Percentiles rank a stretch among this genome's conserved stretches.
Evolutionary conservation across 1,140 invertebrate species (phyloP).

Genomic region (Drosophila neocordata): DNA sequence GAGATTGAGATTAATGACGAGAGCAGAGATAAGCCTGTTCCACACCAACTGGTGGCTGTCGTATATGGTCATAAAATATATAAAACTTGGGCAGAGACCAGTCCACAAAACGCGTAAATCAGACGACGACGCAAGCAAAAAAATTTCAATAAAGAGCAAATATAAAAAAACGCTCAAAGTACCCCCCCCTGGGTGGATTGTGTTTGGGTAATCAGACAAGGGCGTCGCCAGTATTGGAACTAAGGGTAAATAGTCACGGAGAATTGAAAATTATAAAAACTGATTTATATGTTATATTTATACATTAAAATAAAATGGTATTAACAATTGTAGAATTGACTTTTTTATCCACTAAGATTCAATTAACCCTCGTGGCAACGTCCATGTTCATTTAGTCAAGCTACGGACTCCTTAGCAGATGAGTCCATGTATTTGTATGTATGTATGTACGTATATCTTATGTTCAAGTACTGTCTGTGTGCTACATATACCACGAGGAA

Average conservation of each 20-base stretch:
- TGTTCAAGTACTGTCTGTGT: background rate
- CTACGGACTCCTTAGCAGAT: background rate
- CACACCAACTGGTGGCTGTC: slow-evolving; percentile 6
- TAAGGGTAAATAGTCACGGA: background rate
- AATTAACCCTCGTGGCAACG: background rate
- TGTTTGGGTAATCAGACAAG: slow-evolving; percentile 1
- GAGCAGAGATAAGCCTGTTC: slow-evolving; percentile 13
- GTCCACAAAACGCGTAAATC: too few relatives aligned
- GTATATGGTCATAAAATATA: background rate
- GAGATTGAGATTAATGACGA: slow-evolving; percentile 8
- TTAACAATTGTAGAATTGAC: too few relatives aligned
- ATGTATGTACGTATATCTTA: background rate
- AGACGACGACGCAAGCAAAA: slow-evolving; percentile 9
- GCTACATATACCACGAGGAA: background rate
- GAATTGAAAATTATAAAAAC: too few relatives aligned
- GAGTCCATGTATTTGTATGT: background rate
- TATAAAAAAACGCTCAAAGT: slow-evolving; percentile 6
- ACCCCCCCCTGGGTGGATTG: slow-evolving; percentile 4
- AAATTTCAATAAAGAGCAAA: slow-evolving; percentile 2
- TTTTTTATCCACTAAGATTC: too few relatives aligned
- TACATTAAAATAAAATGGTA: too few relatives aligned
- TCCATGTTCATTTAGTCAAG: background rate
- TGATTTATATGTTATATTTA: too few relatives aligned
- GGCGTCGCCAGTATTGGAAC: background rate
- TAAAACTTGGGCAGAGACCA: background rate